Conservation (phyloP, 2,888 invertebrate genomes). For the Stenodera caucasica region DNA sequence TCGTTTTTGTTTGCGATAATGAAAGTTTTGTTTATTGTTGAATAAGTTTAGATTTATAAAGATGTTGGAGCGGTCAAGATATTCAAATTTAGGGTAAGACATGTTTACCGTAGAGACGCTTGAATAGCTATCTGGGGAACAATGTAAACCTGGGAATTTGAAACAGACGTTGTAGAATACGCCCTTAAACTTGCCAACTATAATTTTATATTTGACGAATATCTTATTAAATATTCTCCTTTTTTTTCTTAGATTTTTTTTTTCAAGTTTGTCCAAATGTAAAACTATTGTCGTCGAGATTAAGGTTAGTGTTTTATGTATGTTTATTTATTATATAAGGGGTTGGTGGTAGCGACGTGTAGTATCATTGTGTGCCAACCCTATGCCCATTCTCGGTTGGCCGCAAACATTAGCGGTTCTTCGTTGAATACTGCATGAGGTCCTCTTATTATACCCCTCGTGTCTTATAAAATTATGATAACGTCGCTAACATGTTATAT, state of each 20-base stretch:
- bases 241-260: no score
- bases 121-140: not conserved
- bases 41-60: no score
- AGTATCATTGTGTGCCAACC: constrained; percentile 22
- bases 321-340: constrained; percentile 13
- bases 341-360: constrained; percentile 22
- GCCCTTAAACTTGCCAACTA: not conserved
- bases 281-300: not conserved
- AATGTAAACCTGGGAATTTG: not conserved
- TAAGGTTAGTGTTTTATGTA: constrained; percentile 21
- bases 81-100: not conserved
- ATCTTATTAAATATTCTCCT: no score
- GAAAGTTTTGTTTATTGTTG: no score
- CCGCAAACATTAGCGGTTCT: constrained; percentile 28
- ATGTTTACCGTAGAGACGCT: not conserved
- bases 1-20: no score
- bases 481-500: constrained; percentile 23
- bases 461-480: constrained; percentile 30
- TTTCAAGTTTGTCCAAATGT: no score
- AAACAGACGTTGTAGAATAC: not conserved
- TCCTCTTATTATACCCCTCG: constrained; percentile 15
- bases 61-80: not conserved
- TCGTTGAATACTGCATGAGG: constrained; percentile 30
- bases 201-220: constrained; percentile 10
- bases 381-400: constrained; percentile 25